phyloP scores from a whole-genome alignment of 1,140 invertebrate species.

The Cardiocondyla obscurior region DNA sequence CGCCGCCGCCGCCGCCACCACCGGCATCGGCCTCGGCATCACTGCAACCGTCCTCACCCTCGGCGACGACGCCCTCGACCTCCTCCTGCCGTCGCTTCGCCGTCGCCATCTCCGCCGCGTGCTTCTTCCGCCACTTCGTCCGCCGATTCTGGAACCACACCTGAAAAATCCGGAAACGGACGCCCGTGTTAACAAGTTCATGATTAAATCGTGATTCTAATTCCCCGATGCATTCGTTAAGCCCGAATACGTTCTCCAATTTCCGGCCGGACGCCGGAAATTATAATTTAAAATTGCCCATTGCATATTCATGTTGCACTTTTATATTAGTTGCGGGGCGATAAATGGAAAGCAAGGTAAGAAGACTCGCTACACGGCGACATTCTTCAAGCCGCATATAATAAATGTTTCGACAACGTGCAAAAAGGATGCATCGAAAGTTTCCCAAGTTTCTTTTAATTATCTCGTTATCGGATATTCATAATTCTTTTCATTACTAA shows the following conservation, averaged over 20 bases:
- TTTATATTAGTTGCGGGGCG: not conserved
- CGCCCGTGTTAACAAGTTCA: not conserved
- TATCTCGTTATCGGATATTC: not conserved
- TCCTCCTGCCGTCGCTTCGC: constrained; percentile 98
- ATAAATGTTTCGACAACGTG: not conserved
- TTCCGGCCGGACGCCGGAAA: not conserved
- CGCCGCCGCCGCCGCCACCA: constrained; percentile 88
- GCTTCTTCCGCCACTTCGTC: constrained; percentile 99
- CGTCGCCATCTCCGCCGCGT: constrained; percentile 99
- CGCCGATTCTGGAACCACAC: constrained; percentile 99
- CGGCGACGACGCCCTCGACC: constrained; percentile 89
- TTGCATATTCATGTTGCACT: constrained; percentile 5
- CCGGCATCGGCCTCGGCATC: constrained; percentile 85
- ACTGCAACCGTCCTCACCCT: constrained; percentile 88
- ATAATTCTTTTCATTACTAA: not conserved
- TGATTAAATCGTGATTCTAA: constrained; percentile 14
- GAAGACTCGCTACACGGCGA: not conserved
- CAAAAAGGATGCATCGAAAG: not conserved
- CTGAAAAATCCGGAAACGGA: constrained; percentile 84
- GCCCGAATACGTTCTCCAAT: not conserved
- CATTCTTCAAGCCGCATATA: not conserved
- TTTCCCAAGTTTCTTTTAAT: not conserved
- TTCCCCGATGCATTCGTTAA: not conserved
- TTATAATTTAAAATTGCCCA: not conserved
- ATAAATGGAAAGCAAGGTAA: not conserved